Conservation (phyloP, 2,797 vertebrate genomes). For the Oryzias sinensis region DNA sequence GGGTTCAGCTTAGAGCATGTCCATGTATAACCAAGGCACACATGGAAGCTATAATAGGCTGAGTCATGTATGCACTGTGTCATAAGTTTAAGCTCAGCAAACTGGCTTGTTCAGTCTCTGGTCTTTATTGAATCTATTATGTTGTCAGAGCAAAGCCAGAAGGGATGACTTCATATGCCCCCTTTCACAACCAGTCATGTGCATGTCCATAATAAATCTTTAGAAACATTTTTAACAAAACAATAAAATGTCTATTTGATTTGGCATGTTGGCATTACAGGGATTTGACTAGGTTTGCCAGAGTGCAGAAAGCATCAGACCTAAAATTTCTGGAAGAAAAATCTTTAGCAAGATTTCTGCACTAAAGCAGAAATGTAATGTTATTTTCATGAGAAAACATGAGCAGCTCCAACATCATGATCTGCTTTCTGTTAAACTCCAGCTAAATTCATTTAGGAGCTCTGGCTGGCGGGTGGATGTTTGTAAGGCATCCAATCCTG, state of each 20-base stretch:
- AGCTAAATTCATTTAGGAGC: slow-evolving; percentile 22
- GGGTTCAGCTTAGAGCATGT: slow-evolving; percentile 1
- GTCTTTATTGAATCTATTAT: slow-evolving; percentile 51
- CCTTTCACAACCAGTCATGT: slow-evolving; percentile 30
- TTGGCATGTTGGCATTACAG: no score
- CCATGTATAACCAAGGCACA: slow-evolving; percentile 17
- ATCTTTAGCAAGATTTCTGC: no score
- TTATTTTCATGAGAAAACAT: no score
- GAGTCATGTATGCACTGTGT: slow-evolving; percentile 19
- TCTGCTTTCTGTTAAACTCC: slow-evolving; percentile 20
- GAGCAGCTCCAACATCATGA: slow-evolving; percentile 14
- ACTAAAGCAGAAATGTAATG: no score
- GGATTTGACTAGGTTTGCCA: no score
- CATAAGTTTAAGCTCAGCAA: slow-evolving; percentile 25
- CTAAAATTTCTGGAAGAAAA: no score
- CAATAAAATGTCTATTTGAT: slow-evolving; percentile 2
- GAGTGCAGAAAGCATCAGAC: no score
- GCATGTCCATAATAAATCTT: no score
- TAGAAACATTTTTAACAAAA: slow-evolving; percentile 19
- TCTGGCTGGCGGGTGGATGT: slow-evolving; percentile 4
- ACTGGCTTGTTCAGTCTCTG: slow-evolving; percentile 31
- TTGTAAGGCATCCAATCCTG: slow-evolving; percentile 17
- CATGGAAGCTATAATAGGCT: slow-evolving; percentile 52
- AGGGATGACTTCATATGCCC: slow-evolving; percentile 54
- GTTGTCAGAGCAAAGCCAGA: slow-evolving; percentile 41